A percentile compares a stretch with the other conserved stretches of the same genome.
These are phyloP conservation scores for Trissonchulus latispiculum DNA, from an alignment of 2,888 invertebrate species.

Conservation along the genomic window DNA sequence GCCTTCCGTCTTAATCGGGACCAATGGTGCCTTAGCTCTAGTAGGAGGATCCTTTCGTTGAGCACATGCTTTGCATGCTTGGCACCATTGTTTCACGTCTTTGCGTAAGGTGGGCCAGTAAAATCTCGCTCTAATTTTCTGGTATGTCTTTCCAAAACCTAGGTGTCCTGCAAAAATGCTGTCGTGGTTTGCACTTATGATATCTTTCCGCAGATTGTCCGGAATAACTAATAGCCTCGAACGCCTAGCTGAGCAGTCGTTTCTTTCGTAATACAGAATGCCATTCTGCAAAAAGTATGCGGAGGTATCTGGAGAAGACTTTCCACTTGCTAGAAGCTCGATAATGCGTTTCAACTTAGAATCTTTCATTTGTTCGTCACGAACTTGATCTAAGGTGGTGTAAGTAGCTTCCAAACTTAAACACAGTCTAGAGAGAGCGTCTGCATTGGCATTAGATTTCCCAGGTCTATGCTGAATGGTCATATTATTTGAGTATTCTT, in stretches of 20 bases:
- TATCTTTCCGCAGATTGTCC: background rate
- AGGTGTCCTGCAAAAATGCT: background rate
- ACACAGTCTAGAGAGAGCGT: background rate
- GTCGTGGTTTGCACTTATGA: background rate
- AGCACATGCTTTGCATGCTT: background rate
- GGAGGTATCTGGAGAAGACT: background rate
- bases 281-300: background rate
- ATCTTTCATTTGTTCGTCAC: background rate
- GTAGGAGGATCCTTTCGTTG: background rate
- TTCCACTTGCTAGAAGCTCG: background rate
- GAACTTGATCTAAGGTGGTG: too few species aligned
- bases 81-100: background rate
- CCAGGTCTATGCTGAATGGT: background rate
- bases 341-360: background rate
- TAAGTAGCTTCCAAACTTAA: background rate
- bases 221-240: background rate
- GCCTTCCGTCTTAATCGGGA: background rate
- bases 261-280: background rate
- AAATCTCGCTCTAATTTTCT: background rate
- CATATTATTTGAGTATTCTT: background rate
- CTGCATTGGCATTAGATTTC: background rate
- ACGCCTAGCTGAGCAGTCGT: background rate
- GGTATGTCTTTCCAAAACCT: background rate
- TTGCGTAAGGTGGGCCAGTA: background rate
- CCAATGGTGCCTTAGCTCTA: background rate